phyloP scores from a whole-genome alignment of 2,888 invertebrate genomes.

The Metellina segmentata region DNA sequence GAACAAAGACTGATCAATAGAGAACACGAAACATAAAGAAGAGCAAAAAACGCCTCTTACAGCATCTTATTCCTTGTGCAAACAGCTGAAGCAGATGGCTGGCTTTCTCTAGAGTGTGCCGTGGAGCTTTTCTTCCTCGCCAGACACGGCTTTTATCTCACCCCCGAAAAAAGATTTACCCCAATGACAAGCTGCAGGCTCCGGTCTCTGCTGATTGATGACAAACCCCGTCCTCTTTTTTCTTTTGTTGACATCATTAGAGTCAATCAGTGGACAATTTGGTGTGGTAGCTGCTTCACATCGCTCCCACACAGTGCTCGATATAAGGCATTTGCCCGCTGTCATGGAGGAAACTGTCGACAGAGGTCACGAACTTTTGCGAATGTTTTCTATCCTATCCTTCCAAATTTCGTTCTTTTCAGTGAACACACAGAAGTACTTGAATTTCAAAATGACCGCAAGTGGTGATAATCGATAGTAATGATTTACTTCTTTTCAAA shows the following conservation, averaged over 20 bases:
- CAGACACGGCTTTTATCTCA: not conserved
- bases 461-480: too few relatives aligned
- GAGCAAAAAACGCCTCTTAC: not conserved
- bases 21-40: too few relatives aligned
- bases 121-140: not conserved
- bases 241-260: slow-evolving; percentile 49
- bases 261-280: slow-evolving; percentile 36
- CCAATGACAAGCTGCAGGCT: slow-evolving; percentile 18
- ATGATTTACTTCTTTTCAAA: too few relatives aligned
- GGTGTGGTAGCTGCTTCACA: not conserved
- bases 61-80: not conserved
- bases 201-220: slow-evolving; percentile 40
- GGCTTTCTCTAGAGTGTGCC: not conserved
- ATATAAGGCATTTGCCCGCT: too few relatives aligned
- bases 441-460: too few relatives aligned
- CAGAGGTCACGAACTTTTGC: too few relatives aligned
- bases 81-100: not conserved
- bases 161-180: slow-evolving; percentile 40
- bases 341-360: too few relatives aligned
- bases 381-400: too few relatives aligned
- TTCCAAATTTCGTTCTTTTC: too few relatives aligned
- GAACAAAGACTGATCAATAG: not conserved
- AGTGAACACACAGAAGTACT: too few relatives aligned
- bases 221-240: slow-evolving; percentile 14
- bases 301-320: not conserved